Conservation (phyloP, 2,888 invertebrate genomes). For the Meloe dianella region DNA sequence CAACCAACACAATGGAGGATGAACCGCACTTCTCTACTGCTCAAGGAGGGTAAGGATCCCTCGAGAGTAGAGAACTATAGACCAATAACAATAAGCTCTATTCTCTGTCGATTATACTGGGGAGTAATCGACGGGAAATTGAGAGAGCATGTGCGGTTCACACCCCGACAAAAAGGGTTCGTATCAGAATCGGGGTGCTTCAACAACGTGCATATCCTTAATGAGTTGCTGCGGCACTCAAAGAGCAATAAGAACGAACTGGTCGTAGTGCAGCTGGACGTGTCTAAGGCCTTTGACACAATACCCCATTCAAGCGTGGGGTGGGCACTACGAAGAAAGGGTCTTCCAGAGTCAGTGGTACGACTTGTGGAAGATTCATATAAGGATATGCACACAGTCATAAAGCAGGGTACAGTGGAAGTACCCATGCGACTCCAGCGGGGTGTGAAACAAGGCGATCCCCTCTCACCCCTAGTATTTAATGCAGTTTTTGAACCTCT, state of each 20-base stretch:
- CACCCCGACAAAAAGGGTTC: slow-evolving; percentile 49
- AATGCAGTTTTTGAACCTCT: slow-evolving; percentile 49
- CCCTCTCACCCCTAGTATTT: slow-evolving; percentile 53
- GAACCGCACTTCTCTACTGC: too few species aligned
- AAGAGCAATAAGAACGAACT: slow-evolving; percentile 41
- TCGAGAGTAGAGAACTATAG: slow-evolving; percentile 43
- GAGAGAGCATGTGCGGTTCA: slow-evolving; percentile 28
- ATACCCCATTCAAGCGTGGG: slow-evolving; percentile 41
- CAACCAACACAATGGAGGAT: too few species aligned
- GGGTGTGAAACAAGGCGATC: slow-evolving; percentile 57
- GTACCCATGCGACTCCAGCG: slow-evolving; percentile 43
- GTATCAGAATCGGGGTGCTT: slow-evolving; percentile 46
- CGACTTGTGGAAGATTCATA: slow-evolving; percentile 48
- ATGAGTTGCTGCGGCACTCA: slow-evolving; percentile 41
- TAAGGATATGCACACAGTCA: slow-evolving; percentile 44
- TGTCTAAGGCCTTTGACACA: slow-evolving; percentile 58
- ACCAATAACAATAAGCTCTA: slow-evolving; percentile 47
- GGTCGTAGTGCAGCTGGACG: slow-evolving; percentile 56
- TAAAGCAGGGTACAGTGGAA: slow-evolving; percentile 35
- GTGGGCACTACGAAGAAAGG: slow-evolving; percentile 47
- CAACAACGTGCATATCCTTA: slow-evolving; percentile 47
- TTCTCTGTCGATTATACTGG: slow-evolving; percentile 46
- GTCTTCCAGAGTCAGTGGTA: slow-evolving; percentile 46
- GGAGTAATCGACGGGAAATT: slow-evolving; percentile 44
- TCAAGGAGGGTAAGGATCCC: too few species aligned